Evolutionary conservation across 2,888 invertebrate genomes (phyloP).

Genomic region (Nomada fucata): DNA sequence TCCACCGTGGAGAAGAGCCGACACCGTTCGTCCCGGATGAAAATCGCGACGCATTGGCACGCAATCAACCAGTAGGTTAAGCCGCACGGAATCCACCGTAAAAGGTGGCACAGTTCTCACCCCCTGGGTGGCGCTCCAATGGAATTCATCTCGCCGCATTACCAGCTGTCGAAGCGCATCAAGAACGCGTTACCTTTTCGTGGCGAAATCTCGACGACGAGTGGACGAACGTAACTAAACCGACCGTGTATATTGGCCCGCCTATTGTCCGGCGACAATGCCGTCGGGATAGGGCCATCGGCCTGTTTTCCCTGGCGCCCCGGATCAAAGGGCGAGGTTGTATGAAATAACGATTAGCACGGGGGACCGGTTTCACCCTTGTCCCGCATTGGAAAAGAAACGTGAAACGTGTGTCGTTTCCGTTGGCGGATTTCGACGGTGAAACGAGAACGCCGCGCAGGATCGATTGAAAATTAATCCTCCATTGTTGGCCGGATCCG

Average conservation of each 20-base stretch:
- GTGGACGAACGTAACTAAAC: slow-evolving; percentile 12
- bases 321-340: slow-evolving; percentile 43
- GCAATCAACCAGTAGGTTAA: slow-evolving; percentile 75
- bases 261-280: slow-evolving; percentile 61
- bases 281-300: slow-evolving; percentile 40
- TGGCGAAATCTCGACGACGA: slow-evolving; percentile 48
- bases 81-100: slow-evolving; percentile 49
- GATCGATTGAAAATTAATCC: slow-evolving; percentile 65
- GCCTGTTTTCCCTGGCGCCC: neutral
- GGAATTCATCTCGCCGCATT: slow-evolving; percentile 77
- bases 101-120: slow-evolving; percentile 8
- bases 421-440: slow-evolving; percentile 35
- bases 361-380: neutral
- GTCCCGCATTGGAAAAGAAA: neutral
- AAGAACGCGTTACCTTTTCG: slow-evolving; percentile 67
- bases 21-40: slow-evolving; percentile 27
- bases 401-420: neutral
- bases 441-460: neutral
- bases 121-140: slow-evolving; percentile 53
- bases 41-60: slow-evolving; percentile 75
- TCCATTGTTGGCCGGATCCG: slow-evolving; percentile 48
- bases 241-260: slow-evolving; percentile 19
- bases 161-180: slow-evolving; percentile 79
- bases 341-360: slow-evolving; percentile 56
- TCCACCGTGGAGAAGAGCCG: no score